Conservation (phyloP, 64 coral and sea anemone species). For the Porites australiensis region DNA sequence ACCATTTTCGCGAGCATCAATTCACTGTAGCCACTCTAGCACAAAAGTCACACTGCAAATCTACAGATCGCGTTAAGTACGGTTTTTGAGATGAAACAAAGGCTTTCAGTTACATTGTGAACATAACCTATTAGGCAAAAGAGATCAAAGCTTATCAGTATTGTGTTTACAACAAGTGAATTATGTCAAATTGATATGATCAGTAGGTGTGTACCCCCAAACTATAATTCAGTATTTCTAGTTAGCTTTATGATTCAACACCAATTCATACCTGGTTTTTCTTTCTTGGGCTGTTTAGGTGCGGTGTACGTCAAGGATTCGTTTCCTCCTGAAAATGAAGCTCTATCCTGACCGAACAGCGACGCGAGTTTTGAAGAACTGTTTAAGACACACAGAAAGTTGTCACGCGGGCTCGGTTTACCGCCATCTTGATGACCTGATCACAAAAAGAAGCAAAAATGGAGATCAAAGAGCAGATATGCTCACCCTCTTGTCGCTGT, state of each 20-base stretch:
- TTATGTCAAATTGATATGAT: no score
- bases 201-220: no score
- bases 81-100: no score
- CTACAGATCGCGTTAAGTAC: no score
- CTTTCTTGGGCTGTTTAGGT: slow-evolving; percentile 97
- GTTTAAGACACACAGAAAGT: not conserved
- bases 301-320: slow-evolving; percentile 97
- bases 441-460: not conserved
- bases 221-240: no score
- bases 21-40: no score
- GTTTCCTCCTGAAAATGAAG: slow-evolving; percentile 88
- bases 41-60: no score
- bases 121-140: no score
- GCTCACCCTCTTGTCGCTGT: slow-evolving; percentile 78
- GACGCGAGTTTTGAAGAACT: slow-evolving; percentile 92
- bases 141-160: no score
- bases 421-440: slow-evolving; percentile 36
- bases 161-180: no score
- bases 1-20: no score
- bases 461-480: not conserved
- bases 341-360: slow-evolving; percentile 91
- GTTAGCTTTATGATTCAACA: not conserved
- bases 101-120: no score
- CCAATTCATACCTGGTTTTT: slow-evolving; percentile 72
- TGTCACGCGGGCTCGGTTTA: slow-evolving; percentile 25